Evolutionary conservation across 2,888 invertebrate species (phyloP).

Genomic region (Watsonalla binaria): DNA sequence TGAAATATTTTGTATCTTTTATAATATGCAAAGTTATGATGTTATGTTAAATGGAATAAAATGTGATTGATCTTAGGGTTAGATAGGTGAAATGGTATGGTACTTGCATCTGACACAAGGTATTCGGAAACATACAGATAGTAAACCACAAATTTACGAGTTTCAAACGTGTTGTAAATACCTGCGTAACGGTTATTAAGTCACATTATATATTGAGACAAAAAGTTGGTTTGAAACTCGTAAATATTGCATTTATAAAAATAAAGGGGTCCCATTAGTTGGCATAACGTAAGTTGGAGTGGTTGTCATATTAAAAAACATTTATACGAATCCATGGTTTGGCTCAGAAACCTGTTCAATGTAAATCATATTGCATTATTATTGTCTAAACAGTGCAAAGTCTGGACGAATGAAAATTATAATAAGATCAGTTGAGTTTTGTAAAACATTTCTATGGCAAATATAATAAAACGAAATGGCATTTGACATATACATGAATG

Average conservation of each 20-base stretch:
- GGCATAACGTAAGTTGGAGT: neutral
- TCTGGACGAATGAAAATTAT: slow-evolving; percentile 47
- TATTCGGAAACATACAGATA: slow-evolving; percentile 18
- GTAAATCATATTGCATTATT: slow-evolving; percentile 23
- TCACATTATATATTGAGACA: slow-evolving; percentile 7
- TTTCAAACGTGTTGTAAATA: slow-evolving; percentile 34
- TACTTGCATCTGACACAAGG: slow-evolving; percentile 12
- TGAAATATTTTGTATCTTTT: slow-evolving; percentile 73
- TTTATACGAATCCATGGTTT: slow-evolving; percentile 4
- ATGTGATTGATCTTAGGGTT: slow-evolving; percentile 70
- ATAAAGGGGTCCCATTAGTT: neutral
- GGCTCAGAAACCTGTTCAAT: slow-evolving; percentile 13
- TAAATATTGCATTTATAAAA: slow-evolving; percentile 6
- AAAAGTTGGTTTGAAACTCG: slow-evolving; percentile 15
- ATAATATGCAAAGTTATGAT: slow-evolving; percentile 63
- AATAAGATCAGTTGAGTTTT: slow-evolving; percentile 69
- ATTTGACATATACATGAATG: slow-evolving; percentile 69
- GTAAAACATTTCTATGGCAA: slow-evolving; percentile 71
- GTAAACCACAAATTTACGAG: slow-evolving; percentile 17
- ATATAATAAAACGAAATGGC: slow-evolving; percentile 57
- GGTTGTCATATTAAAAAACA: neutral
- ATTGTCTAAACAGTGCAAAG: slow-evolving; percentile 36
- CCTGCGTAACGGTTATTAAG: slow-evolving; percentile 15
- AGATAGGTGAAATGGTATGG: slow-evolving; percentile 51
- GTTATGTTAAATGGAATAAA: slow-evolving; percentile 65